Conservation (phyloP, 2,888 invertebrate species). For the Gryllus longicercus region DNA sequence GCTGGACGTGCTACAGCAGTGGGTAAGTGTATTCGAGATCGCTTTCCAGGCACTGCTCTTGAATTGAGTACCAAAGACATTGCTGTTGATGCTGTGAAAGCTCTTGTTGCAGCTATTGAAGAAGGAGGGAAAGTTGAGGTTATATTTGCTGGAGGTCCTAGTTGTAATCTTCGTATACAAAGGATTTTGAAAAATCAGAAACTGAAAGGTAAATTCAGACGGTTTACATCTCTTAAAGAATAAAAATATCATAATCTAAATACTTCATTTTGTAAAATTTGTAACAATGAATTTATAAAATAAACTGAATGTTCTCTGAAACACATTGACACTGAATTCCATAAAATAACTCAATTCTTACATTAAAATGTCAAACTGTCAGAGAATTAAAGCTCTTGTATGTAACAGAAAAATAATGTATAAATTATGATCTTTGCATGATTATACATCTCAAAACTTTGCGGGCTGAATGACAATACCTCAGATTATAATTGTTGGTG, state of each 20-base stretch:
- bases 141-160: slow-evolving; percentile 45
- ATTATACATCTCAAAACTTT: too few relatives aligned
- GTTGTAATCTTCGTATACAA: slow-evolving; percentile 40
- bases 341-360: too few relatives aligned
- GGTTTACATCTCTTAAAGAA: slow-evolving; percentile 38
- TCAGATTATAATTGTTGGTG: too few relatives aligned
- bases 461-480: too few relatives aligned
- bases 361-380: too few relatives aligned
- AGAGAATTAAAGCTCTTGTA: too few relatives aligned
- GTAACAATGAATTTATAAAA: too few relatives aligned
- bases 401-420: too few relatives aligned
- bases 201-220: slow-evolving; percentile 37
- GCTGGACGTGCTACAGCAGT: slow-evolving; percentile 45
- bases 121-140: slow-evolving; percentile 47
- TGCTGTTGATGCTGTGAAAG: slow-evolving; percentile 45
- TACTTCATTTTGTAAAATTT: too few relatives aligned
- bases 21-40: slow-evolving; percentile 47
- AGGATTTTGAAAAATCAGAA: slow-evolving; percentile 36
- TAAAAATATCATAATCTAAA: slow-evolving; percentile 21
- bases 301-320: too few relatives aligned
- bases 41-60: slow-evolving; percentile 45
- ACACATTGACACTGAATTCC: too few relatives aligned
- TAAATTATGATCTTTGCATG: too few relatives aligned
- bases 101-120: slow-evolving; percentile 45
- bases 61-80: slow-evolving; percentile 48